Evolutionary conservation across 2,888 invertebrate species (phyloP).

Genomic region (Lasioglossum morio): DNA sequence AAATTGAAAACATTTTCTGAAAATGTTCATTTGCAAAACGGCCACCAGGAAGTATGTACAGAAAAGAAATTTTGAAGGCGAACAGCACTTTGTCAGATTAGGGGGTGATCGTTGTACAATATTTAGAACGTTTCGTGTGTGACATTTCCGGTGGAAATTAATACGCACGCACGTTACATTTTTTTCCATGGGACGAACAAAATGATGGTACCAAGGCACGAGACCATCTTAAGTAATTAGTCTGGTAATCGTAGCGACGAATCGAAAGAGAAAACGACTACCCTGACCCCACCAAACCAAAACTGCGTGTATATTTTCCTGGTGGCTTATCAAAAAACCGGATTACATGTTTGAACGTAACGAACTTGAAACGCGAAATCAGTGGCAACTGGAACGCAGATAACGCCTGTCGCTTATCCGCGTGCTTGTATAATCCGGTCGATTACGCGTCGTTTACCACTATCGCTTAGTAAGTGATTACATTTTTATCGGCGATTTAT

Average conservation of each 20-base stretch:
- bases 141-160: not conserved
- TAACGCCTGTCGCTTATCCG: slow-evolving; percentile 37
- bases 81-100: not conserved
- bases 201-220: not conserved
- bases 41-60: too few relatives aligned
- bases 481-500: not conserved
- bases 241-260: not conserved
- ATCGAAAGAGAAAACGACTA: slow-evolving; percentile 2
- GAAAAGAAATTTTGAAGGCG: not conserved
- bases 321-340: slow-evolving; percentile 46
- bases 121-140: not conserved
- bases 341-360: slow-evolving; percentile 21
- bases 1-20: too few relatives aligned
- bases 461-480: not conserved
- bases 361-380: slow-evolving; percentile 32
- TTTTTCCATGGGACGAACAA: not conserved
- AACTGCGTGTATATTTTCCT: slow-evolving; percentile 19
- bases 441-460: slow-evolving; percentile 13
- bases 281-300: slow-evolving; percentile 34
- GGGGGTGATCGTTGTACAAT: not conserved
- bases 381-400: slow-evolving; percentile 44
- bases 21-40: not conserved
- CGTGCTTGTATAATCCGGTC: not conserved
- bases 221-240: slow-evolving; percentile 40
- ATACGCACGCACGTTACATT: not conserved